Evolutionary conservation across 2,113 vertebrate genomes (phyloP), one percentile per base, ranked within the genome.

Genomic region (Nothobranchius kuhntae): DNA sequence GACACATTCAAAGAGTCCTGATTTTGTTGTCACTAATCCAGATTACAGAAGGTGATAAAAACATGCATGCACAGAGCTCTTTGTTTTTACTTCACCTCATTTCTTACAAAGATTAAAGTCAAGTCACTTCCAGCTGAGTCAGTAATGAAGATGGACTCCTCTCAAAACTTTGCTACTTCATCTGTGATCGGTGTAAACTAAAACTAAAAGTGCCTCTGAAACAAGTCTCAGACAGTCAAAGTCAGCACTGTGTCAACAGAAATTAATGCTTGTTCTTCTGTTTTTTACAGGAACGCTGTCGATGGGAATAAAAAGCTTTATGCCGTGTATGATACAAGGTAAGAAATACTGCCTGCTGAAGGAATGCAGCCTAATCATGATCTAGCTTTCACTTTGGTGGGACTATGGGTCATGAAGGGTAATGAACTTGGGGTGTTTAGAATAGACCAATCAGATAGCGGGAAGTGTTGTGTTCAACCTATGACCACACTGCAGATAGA

Each of bases 291-390:
- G 96, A 96, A 98, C 51, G 95, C 96, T 40, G 93, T 95, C 59
- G 94, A 96, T 80, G 96, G 95, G 84, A 96, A 97, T 88, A 96
- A 95, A 81, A 96, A 94, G 86, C 86, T 98, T n/a, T 96, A 94
- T 64, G 92, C 94, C 64, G 94, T 98, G 91, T 98, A 97, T 75
- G 96, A 97, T 56, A 95, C 95, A 38, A 96, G 95, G 96, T 98
- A 84, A 94, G 95, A 72, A 50, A 24, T 61, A 40, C 17, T 44
- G 13, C 14, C 21, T 48, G 6, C 54, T 30, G 30, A 7, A 40
- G 7, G 38, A 1, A 40, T 40, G 7, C 5, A 40, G 9, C 6
- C 38, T 40, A 40, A 40, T 40, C 38, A 40, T 40, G 38, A 9
- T 30, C 30, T 30, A 30, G 30, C 30, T 30, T 30, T 30, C 30